phyloP scores from a whole-genome alignment of 2,797 vertebrate species.

The Trachops cirrhosus region DNA sequence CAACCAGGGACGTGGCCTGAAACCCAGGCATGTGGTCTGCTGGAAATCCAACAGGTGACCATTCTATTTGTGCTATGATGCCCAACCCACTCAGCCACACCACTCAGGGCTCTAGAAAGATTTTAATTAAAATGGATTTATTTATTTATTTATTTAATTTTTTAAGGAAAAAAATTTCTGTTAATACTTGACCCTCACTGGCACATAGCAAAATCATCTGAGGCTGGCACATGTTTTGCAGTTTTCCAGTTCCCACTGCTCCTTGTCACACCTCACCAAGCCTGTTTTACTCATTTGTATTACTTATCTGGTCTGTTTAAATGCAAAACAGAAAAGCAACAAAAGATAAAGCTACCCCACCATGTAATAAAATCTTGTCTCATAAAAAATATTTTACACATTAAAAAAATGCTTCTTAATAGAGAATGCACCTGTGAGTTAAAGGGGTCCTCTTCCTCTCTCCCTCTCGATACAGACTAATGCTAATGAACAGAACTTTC shows the following conservation, averaged over 20 bases:
- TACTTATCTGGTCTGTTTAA: neutral
- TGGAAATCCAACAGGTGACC: neutral
- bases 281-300: neutral
- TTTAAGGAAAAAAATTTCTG: neutral
- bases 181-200: neutral
- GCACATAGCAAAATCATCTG: neutral
- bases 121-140: neutral
- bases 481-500: neutral
- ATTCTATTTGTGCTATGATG: neutral
- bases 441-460: neutral
- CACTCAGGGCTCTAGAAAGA: neutral
- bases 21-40: neutral
- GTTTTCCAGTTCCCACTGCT: neutral
- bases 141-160: neutral
- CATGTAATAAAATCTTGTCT: neutral
- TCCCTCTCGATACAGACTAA: neutral
- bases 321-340: neutral
- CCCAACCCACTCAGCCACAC: neutral
- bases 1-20: neutral
- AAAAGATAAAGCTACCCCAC: neutral
- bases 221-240: neutral
- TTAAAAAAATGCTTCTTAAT: neutral
- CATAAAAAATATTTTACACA: constrained; percentile 6
- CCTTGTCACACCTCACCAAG: neutral
- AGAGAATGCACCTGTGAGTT: neutral